A percentile compares a stretch with the other conserved stretches of the same genome.
These are phyloP conservation scores for Microctonus hyperodae DNA, from an alignment of 2,888 invertebrate genomes.

Conservation along the genomic window DNA sequence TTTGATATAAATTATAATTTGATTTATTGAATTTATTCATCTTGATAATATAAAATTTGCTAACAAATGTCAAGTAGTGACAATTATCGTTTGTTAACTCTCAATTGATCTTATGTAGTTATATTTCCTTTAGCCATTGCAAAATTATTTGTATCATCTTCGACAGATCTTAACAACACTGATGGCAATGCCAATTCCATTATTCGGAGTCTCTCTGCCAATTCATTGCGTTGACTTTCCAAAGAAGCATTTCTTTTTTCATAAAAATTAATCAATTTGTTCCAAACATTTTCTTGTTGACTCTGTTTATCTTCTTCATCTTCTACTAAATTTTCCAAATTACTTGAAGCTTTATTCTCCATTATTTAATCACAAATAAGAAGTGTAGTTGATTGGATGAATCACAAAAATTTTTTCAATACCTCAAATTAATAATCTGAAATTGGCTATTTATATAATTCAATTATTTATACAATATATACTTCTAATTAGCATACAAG, in stretches of 20 bases:
- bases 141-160: conserved; percentile 33
- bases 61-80: neutral
- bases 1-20: neutral
- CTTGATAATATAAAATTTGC: neutral
- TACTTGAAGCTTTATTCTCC: neutral
- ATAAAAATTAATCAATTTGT: conserved; percentile 44
- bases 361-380: neutral
- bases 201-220: conserved; percentile 47
- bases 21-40: neutral
- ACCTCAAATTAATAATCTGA: neutral
- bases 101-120: neutral
- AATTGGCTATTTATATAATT: neutral
- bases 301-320: conserved; percentile 29
- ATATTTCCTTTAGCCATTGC: neutral
- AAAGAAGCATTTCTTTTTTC: conserved; percentile 49
- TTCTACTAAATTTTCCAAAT: conserved; percentile 2
- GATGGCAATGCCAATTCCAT: conserved; percentile 53
- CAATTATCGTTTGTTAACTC: neutral
- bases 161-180: conserved; percentile 45
- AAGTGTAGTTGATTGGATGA: neutral
- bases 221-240: conserved; percentile 44
- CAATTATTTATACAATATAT: neutral
- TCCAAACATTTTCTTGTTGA: conserved; percentile 45
- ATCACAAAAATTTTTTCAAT: neutral
- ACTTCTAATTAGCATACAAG: too few relatives aligned